Conservation (phyloP, 2,797 vertebrate genomes). For the Lophius americanus region DNA sequence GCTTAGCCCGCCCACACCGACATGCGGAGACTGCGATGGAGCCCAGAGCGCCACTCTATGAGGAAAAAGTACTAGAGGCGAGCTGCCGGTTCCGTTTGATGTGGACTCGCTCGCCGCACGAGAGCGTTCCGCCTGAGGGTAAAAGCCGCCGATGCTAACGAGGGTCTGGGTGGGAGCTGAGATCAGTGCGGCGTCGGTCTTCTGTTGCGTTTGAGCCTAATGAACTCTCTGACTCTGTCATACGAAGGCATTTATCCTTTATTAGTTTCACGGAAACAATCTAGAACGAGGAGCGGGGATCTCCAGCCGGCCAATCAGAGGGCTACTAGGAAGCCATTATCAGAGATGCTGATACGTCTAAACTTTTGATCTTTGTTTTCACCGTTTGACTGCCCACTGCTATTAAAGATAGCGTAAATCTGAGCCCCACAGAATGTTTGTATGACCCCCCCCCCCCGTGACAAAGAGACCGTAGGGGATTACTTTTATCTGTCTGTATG, state of each 20-base stretch:
- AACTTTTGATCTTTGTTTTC: no score
- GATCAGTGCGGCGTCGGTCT: constrained; percentile 39
- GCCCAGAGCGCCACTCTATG: constrained; percentile 42
- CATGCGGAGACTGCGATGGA: constrained; percentile 41
- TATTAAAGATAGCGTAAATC: no score
- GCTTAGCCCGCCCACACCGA: constrained; percentile 69
- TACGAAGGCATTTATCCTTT: constrained; percentile 3
- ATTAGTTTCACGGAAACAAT: constrained; percentile 12
- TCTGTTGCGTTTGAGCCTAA: constrained; percentile 16
- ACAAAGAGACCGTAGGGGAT: no score
- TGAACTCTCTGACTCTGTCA: constrained; percentile 16
- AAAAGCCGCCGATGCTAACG: constrained; percentile 56
- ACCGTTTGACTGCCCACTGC: no score
- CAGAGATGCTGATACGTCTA: no score
- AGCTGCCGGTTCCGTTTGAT: constrained; percentile 55
- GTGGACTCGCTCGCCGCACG: constrained; percentile 59
- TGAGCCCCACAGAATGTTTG: no score
- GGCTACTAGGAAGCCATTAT: no score
- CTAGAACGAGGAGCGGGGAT: neutral
- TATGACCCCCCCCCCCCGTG: no score
- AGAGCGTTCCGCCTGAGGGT: constrained; percentile 50
- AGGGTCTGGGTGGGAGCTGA: constrained; percentile 55
- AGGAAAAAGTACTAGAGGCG: constrained; percentile 30
- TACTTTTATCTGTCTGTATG: no score
- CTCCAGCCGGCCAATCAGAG: no score